Evolutionary conservation across 2,888 invertebrate genomes (phyloP).

Genomic region (Podabrus alpinus): DNA sequence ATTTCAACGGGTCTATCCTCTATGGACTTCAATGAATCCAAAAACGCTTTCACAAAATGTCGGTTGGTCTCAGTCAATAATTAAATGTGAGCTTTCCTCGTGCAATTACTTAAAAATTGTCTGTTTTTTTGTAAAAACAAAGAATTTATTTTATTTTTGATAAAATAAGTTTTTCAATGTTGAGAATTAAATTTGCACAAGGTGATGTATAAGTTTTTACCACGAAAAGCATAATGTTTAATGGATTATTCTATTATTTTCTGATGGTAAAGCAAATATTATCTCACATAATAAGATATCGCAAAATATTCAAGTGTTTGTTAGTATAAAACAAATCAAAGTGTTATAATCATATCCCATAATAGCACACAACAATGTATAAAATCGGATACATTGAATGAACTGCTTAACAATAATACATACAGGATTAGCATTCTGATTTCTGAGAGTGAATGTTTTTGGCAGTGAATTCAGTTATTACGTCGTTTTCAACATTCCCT

Average conservation of each 20-base stretch:
- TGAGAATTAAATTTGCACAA: no score
- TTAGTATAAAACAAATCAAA: not conserved
- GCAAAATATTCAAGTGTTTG: not conserved
- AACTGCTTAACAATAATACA: not conserved
- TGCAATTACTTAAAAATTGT: not conserved
- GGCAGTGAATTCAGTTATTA: conserved; percentile 22
- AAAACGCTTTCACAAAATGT: not conserved
- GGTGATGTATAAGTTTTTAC: no score
- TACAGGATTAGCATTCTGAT: not conserved
- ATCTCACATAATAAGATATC: not conserved
- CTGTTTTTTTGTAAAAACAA: not conserved
- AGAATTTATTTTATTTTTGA: not conserved
- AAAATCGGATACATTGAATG: not conserved
- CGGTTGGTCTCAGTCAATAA: not conserved
- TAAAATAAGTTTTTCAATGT: no score
- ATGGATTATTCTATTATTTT: not conserved
- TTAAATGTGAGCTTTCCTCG: not conserved
- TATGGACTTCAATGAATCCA: not conserved
- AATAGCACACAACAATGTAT: not conserved
- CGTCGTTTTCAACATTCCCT: conserved; percentile 22
- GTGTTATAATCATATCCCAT: not conserved
- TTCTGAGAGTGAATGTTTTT: not conserved
- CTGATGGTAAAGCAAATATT: not conserved
- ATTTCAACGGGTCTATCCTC: not conserved
- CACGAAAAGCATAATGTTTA: not conserved